Conservation (phyloP, 2,113 vertebrate species). For the Suncus etruscus region DNA sequence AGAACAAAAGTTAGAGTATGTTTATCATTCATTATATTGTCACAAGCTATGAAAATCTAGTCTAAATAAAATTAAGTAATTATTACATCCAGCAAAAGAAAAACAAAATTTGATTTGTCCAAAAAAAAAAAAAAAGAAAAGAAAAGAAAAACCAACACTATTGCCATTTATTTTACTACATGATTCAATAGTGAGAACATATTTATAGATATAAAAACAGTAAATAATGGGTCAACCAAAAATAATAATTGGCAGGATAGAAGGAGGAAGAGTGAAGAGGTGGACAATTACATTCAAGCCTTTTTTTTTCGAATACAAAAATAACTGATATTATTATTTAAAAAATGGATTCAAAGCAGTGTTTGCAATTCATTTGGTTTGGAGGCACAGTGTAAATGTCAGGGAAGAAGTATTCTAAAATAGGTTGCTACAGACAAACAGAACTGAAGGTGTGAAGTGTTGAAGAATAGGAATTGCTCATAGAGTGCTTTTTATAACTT, state of each 20-base stretch:
- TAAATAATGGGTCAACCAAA: not conserved
- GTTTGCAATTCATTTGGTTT: not conserved
- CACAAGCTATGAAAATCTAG: not conserved
- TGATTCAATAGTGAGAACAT: not conserved
- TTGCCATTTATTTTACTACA: not conserved
- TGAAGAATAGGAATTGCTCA: not conserved
- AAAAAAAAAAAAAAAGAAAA: not conserved
- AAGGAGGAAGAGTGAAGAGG: too few relatives aligned
- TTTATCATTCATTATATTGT: not conserved
- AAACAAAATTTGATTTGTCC: not conserved
- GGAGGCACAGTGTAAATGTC: not conserved
- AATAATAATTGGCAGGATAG: not conserved
- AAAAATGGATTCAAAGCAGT: not conserved
- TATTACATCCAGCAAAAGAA: not conserved
- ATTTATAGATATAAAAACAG: not conserved
- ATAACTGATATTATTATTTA: too few relatives aligned
- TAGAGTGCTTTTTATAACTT: not conserved
- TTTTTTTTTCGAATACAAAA: not conserved
- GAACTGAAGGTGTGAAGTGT: not conserved
- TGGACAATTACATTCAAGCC: accelerated
- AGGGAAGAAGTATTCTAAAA: not conserved
- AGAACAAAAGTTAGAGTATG: not conserved
- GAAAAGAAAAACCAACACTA: not conserved
- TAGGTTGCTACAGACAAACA: not conserved
- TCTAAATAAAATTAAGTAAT: not conserved